A percentile compares a stretch with the other conserved stretches of the same genome.
These are phyloP conservation scores for Fopius arisanus DNA, from an alignment of 1,140 invertebrate species.

Conservation along the genomic window DNA sequence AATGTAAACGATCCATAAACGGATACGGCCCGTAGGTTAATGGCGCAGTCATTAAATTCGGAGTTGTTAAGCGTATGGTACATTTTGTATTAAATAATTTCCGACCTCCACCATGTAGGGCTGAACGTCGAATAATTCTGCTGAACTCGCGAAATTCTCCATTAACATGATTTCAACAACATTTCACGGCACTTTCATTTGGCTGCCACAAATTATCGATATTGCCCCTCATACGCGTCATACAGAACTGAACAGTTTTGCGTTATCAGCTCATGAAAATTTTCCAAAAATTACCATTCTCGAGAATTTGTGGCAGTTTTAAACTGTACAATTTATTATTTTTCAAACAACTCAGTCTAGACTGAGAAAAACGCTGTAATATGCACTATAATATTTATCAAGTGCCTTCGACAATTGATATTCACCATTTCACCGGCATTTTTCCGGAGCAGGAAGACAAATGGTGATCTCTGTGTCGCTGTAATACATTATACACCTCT, in stretches of 20 bases:
- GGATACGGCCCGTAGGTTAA: neutral
- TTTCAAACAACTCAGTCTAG: too few relatives aligned
- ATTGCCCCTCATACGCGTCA: neutral
- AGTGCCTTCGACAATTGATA: too few relatives aligned
- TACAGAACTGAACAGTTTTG: neutral
- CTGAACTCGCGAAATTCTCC: neutral
- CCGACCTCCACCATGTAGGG: neutral
- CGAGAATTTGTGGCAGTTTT: too few relatives aligned
- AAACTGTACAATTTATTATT: too few relatives aligned
- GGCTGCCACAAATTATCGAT: neutral
- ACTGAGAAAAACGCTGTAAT: too few relatives aligned
- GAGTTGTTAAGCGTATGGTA: neutral
- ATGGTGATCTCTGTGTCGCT: too few relatives aligned
- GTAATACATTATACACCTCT: neutral
- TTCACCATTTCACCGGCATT: too few relatives aligned
- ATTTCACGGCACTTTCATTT: neutral
- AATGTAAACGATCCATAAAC: constrained; percentile 22
- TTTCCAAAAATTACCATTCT: too few relatives aligned
- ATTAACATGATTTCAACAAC: neutral
- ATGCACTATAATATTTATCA: too few relatives aligned
- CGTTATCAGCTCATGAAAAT: neutral
- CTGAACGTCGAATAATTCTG: neutral
- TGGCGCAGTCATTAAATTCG: neutral
- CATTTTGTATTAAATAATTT: neutral
- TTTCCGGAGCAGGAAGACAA: neutral